Evolutionary conservation across 2,113 vertebrate genomes (phyloP), one percentile per base, ranked within the genome.

Genomic region (Zosterops pallidus): DNA sequence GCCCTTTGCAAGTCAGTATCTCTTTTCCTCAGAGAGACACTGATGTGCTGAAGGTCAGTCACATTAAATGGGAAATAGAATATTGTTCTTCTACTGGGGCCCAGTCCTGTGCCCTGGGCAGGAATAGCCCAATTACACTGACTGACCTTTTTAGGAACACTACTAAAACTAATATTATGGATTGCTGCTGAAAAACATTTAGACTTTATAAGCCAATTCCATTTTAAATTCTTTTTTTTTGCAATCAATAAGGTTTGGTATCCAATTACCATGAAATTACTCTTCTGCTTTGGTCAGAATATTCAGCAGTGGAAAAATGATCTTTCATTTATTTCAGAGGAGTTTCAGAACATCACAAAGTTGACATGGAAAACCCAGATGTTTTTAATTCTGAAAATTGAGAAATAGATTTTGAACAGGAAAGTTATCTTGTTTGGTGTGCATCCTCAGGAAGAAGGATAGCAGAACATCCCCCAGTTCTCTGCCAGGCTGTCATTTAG

Each of bases 371-470:
- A 92, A 87, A 88, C 63, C 31, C 87, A 95, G 82, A 92, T 92
- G 82, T 17, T 92, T 88, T 85, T 83, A 92, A 95, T 92, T 94
- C 75, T 83, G 87, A 83, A 85, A 94, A 95, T 1, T 67, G 78
- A 77, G 78, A 91, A 92, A 82, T 12, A 85, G 78, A 85, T 87
- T 95, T 92, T 75, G 42, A 90, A 69, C 67, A 95, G 87, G 78
- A 85, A 94, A 83, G 35, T 67, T 87, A 29, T 93, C 46, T 88
- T 74, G 25, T 88, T 95, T 94, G 82, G 62, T 94, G 78, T 69
- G 41, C 63, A 88, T 92, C 88, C 67, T 91, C 78, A 85, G 90
- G 75, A 93, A 82, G 60, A 22, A 85, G 70, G 49, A 76, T 18
- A 68, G 65, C 67, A 88, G 82, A 93, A 72, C 55, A 89, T 67